Conservation (phyloP, 2,797 vertebrate species). For the Amphiprion clarkii region DNA sequence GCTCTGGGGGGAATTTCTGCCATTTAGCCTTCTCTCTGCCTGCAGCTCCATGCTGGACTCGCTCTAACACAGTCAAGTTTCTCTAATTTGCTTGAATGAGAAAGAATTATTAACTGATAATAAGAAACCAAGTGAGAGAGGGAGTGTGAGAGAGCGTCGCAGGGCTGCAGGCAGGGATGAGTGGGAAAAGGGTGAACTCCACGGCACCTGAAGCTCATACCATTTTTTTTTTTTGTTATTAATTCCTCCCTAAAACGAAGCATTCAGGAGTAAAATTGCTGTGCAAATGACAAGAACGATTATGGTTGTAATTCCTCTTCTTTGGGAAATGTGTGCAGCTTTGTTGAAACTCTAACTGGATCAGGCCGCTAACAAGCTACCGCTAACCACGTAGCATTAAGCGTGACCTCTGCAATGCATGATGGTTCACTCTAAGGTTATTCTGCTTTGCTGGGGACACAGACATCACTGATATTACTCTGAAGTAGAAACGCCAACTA, state of each 20-base stretch:
- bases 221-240: conserved; percentile 81
- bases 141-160: conserved; percentile 74
- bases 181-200: conserved; percentile 83
- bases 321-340: conserved; percentile 84
- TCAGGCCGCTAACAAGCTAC: conserved; percentile 87
- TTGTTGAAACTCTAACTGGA: conserved; percentile 87
- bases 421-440: conserved; percentile 64
- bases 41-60: conserved; percentile 92
- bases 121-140: conserved; percentile 89
- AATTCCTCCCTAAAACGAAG: conserved; percentile 97
- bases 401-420: conserved; percentile 73
- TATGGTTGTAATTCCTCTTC: conserved; percentile 91
- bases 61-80: conserved; percentile 97
- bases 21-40: conserved; percentile 95
- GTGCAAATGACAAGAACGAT: conserved; percentile 98
- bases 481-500: not conserved
- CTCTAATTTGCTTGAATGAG: conserved; percentile 99
- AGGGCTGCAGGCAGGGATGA: conserved; percentile 84
- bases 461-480: conserved; percentile 27
- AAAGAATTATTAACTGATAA: conserved; percentile 99
- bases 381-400: conserved; percentile 76
- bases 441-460: conserved; percentile 30
- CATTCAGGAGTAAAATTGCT: conserved; percentile 98
- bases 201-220: conserved; percentile 94
- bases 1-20: conserved; percentile 97